Base-by-base conservation (phyloP, 2,888 invertebrate species). In the Petrolisthes cinctipes region DNA sequence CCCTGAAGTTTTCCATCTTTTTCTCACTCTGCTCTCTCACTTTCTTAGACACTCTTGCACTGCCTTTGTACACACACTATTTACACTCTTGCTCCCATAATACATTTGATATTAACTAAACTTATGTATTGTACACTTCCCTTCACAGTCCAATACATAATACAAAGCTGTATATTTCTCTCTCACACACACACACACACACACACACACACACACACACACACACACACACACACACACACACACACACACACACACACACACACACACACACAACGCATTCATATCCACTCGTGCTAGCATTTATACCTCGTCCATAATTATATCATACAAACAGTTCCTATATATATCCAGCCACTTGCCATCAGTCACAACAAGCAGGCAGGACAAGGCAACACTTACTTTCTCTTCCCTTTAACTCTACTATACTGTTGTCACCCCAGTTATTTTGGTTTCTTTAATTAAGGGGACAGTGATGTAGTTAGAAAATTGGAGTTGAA, bases 381-480 rank as follows among this genome's bases (percentile, higher is more conserved):
- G 37, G 76, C 37, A 76, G 76, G 76, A 79, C 79, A 54, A 17
- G 79, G 61, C 56, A 79, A 54, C 79, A 79, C 54, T 6, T n/a
- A 37, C 1, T 61, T 9, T 61, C 61, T 17, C 61, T 11, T 61
- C 17, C 61, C 61, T 11, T 61, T 17, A 61, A 9, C 61, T 61
- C 17, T 61, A 1, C 9, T 61, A 61, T 61, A 11, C 61, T 17
- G 1, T 61, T 61, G 61, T 17, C 61, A 61, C 61, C 61, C 61
- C 61, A 61, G 37, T 37, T 37, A 37, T 37, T 37, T 37, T 37
- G 37, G 37, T 37, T 37, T 37, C 0, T 37, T 37, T 37, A 37
- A 37, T 37, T 37, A 37, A 37, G 37, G 37, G 37, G 37, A 37
- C 37, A 37, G 37, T 37, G 37, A 37, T 37, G 37, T 37, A 37